Base-by-base conservation (phyloP, 2,113 vertebrate genomes). In the Erinaceus europaeus region DNA sequence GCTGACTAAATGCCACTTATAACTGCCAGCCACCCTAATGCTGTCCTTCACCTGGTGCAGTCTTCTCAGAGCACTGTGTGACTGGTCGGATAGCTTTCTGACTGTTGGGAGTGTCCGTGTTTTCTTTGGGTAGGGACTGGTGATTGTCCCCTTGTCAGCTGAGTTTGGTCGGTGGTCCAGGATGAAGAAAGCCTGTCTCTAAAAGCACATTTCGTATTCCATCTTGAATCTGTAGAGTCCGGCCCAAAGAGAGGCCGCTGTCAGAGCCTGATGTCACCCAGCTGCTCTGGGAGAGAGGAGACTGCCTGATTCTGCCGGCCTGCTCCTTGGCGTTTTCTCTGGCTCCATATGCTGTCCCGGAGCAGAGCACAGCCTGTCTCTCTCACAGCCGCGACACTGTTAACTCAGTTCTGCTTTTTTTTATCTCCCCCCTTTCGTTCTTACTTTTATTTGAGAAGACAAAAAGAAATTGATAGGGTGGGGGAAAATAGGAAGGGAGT, bases 1-100 rank as follows among this genome's bases (percentile, higher is more conserved):
- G 67, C 67, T 0, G 0, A 55, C 79, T 88, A 73, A 89, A 59
- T 80, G 90, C 83, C 88, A 76, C 72, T 75, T 55, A 34, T 91
- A 55, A 52, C 76, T 87, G 75, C 18, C 42, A 77, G 75, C 85
- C 21, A 2, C 52, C 83, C 72, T 68, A 4, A 42, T 67, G 57
- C 76, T 67, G 20, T n/a, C 69, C 82, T 84, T 69, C 14, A 55
- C 67, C 55, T 17, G 15, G n/a, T 52, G 2, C 17, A n/a, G 53
- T 72, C 86, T 84, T 59, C 48, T 74, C 36, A 57, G 77, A 78
- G 40, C n/a, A 4, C 23, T 1, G 15, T 62, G n/a, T 52, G 57
- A 23, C 69, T 71, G 40, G 7, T 34, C 29, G 52, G 29, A 3
- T n/a, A 29, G 36, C 57, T 73, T 84, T 71, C 36, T 81, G 74